Percentiles rank a stretch among this genome's conserved stretches.
Conservation (phyloP, 2,888 invertebrate species). For the Conomelus anceps region DNA sequence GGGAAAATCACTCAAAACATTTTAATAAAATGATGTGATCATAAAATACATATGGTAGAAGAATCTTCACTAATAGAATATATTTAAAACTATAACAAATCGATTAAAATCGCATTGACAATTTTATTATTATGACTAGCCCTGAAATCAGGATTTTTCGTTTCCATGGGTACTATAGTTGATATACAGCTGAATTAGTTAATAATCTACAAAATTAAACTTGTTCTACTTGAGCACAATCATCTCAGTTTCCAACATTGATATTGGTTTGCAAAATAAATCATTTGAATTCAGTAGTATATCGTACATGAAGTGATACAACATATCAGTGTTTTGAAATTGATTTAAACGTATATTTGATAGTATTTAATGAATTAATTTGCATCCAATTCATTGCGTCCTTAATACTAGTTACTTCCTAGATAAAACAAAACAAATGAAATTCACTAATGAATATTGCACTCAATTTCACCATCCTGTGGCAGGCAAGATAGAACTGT, state of each 20-base stretch:
- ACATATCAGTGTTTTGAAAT: too few species aligned
- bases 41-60: neutral
- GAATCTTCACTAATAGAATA: neutral
- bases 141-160: too few species aligned
- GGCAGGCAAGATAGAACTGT: slow-evolving; percentile 67
- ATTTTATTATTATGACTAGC: neutral
- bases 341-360: too few species aligned
- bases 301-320: too few species aligned
- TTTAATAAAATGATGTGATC: neutral
- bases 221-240: too few species aligned
- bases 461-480: slow-evolving; percentile 70
- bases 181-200: neutral
- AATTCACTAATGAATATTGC: slow-evolving; percentile 51
- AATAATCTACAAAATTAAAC: neutral
- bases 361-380: neutral
- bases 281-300: too few species aligned
- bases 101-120: neutral
- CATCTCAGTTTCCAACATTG: too few species aligned
- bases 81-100: neutral
- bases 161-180: too few species aligned
- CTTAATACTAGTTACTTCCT: neutral
- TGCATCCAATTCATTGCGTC: neutral
- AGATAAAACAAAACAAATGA: too few species aligned
- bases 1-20: neutral
- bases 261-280: too few species aligned